phyloP scores from a whole-genome alignment of 2,888 invertebrate species.

The Reticulitermes lucifugus region DNA sequence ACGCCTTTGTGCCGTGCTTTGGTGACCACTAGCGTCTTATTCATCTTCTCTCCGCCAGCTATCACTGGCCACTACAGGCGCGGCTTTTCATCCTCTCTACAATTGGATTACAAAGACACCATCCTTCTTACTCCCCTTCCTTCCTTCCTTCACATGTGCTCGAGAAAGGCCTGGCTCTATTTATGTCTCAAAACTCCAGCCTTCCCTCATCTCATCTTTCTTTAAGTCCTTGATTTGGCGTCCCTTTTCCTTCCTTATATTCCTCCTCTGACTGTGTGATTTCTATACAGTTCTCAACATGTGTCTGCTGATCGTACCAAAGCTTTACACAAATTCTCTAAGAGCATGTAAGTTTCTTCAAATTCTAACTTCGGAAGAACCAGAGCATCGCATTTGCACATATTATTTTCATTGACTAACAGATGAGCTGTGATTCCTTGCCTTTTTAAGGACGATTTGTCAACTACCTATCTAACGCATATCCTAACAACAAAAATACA shows the following conservation, averaged over 20 bases:
- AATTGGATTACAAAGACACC: constrained; percentile 29
- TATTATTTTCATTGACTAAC: too few species aligned
- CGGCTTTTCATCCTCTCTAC: constrained; percentile 12
- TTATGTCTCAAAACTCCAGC: constrained; percentile 13
- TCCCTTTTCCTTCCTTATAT: background rate
- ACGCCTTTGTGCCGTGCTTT: constrained; percentile 8
- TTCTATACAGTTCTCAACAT: background rate
- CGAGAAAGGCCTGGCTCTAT: background rate
- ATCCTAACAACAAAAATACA: too few species aligned
- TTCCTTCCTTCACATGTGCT: background rate
- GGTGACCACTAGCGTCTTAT: constrained; percentile 8
- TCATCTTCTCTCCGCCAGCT: background rate
- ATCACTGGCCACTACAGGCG: background rate
- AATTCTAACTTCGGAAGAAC: background rate
- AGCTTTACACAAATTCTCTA: background rate
- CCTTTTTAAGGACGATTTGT: too few species aligned
- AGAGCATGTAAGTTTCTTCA: background rate
- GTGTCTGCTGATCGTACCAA: background rate
- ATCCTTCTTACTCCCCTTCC: background rate
- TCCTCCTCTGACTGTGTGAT: background rate
- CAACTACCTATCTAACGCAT: too few species aligned
- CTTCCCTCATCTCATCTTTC: background rate
- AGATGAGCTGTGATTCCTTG: too few species aligned
- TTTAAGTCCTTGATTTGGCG: background rate
- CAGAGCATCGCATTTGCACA: background rate